Percentiles rank a stretch among this genome's conserved stretches.
Conservation (phyloP, 2,888 invertebrate species). For the Mactromeris polynyma region DNA sequence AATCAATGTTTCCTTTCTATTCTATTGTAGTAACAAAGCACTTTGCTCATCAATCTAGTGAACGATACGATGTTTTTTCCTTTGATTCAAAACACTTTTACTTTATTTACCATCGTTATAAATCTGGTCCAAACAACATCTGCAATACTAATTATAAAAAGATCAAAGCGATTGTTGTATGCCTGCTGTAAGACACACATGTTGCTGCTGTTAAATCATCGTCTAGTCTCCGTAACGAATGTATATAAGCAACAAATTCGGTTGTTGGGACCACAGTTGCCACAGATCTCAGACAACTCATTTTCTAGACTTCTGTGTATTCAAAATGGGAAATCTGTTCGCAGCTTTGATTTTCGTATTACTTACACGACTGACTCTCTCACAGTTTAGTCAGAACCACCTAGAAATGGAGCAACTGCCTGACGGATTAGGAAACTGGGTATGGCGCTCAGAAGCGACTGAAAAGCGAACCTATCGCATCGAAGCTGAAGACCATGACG, state of each 20-base stretch:
- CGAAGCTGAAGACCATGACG: neutral
- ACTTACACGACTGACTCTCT: neutral
- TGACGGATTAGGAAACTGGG: neutral
- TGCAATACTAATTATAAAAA: neutral
- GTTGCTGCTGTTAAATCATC: neutral
- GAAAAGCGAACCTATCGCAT: slow-evolving; percentile 37
- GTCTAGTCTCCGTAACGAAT: neutral
- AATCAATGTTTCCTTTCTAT: too few relatives aligned
- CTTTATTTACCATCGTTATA: neutral
- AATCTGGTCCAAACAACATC: neutral
- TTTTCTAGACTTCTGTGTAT: neutral
- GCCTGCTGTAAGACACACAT: neutral
- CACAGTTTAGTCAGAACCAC: neutral
- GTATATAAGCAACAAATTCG: neutral
- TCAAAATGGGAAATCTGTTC: neutral
- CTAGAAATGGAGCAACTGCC: slow-evolving; percentile 22
- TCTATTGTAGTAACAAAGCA: too few relatives aligned
- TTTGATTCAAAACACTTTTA: too few relatives aligned
- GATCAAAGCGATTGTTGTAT: neutral
- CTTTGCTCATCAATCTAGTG: too few relatives aligned
- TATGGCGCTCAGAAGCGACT: slow-evolving; percentile 56
- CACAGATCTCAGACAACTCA: neutral
- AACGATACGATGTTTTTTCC: too few relatives aligned
- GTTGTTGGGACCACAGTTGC: neutral
- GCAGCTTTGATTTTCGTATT: neutral